Percentiles rank a stretch among this genome's conserved stretches.
phyloP scores from a whole-genome alignment of 2,797 vertebrate genomes.

The Somateria mollissima region DNA sequence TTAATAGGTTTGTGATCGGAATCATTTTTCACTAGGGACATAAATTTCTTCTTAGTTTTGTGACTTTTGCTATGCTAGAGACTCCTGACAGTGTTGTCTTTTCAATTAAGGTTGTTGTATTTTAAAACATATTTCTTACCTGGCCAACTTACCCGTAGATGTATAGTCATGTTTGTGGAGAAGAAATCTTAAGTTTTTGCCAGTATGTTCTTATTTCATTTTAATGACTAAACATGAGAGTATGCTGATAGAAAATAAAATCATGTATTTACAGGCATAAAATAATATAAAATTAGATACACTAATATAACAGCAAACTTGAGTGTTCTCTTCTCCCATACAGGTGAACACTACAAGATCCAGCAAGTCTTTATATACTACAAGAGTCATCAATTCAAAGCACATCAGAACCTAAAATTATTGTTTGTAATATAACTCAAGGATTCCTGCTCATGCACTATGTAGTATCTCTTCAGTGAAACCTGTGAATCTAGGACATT shows the following conservation, averaged over 20 bases:
- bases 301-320: background rate
- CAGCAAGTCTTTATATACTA: background rate
- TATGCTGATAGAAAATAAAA: background rate
- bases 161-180: background rate
- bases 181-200: background rate
- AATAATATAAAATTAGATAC: background rate
- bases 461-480: background rate
- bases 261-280: background rate
- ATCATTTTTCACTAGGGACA: slow-evolving; percentile 23
- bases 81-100: background rate
- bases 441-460: no score
- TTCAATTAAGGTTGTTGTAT: background rate
- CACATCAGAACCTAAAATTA: background rate
- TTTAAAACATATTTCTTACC: background rate
- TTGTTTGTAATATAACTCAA: background rate
- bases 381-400: background rate
- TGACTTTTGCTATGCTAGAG: background rate
- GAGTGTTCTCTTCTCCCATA: background rate
- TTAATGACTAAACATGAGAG: background rate
- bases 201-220: background rate
- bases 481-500: background rate
- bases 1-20: slow-evolving; percentile 35
- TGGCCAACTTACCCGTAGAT: background rate
- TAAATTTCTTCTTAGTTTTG: background rate
- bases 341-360: background rate